Evolutionary conservation across 2,797 vertebrate species (phyloP).

Genomic region (Galagoides demidoff): DNA sequence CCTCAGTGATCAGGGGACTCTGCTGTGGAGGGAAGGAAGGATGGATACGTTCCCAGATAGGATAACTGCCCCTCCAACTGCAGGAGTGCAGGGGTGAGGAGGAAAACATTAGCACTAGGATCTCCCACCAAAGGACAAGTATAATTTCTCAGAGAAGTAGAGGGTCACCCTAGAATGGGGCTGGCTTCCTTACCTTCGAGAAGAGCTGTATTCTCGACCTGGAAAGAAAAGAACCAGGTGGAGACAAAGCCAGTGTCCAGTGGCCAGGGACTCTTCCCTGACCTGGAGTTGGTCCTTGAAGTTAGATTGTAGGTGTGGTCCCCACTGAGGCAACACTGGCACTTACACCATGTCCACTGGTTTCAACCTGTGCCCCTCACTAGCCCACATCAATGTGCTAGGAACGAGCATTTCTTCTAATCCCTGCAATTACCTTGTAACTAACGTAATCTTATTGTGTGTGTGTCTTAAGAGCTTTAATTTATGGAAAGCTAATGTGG

Average conservation of each 20-base stretch:
- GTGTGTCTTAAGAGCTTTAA: background rate
- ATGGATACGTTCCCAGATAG: background rate
- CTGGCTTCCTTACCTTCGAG: conserved; percentile 89
- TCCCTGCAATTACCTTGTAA: background rate
- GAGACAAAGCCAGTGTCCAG: background rate
- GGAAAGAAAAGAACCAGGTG: conserved; percentile 60
- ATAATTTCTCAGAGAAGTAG: background rate
- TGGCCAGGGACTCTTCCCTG: background rate
- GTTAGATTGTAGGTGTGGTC: too few species aligned
- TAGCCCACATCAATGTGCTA: rapidly evolving
- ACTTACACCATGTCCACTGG: background rate
- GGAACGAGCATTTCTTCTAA: background rate
- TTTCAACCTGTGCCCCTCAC: background rate
- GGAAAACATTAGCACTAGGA: too few species aligned
- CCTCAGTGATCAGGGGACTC: rapidly evolving
- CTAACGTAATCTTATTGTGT: background rate
- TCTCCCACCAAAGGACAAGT: background rate
- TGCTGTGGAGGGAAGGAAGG: background rate
- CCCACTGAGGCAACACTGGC: rapidly evolving
- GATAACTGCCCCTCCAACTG: background rate
- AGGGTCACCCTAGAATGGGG: background rate
- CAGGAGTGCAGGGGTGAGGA: background rate
- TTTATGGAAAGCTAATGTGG: rapidly evolving
- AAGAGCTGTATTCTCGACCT: conserved; percentile 94
- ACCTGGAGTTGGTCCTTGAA: background rate